phyloP scores from a whole-genome alignment of 2,113 vertebrate species.

The Sitta europaea region DNA sequence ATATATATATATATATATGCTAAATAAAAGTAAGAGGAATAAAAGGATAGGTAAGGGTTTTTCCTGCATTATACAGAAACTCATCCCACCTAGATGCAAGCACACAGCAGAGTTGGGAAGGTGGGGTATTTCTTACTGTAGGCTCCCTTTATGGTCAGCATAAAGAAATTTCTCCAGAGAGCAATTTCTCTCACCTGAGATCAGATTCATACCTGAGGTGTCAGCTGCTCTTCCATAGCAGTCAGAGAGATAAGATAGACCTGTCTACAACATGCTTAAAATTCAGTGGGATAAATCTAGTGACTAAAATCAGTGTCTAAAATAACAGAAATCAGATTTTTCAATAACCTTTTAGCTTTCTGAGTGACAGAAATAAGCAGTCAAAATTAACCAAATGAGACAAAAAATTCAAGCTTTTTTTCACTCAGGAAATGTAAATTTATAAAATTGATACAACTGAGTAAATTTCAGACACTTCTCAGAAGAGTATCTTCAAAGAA shows the following conservation, averaged over 20 bases:
- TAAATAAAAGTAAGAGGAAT: neutral
- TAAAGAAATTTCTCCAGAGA: neutral
- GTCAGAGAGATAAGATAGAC: neutral
- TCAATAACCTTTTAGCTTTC: neutral
- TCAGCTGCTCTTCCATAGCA: neutral
- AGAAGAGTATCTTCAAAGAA: neutral
- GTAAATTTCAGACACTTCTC: neutral
- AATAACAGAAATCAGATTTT: neutral
- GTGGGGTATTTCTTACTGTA: neutral
- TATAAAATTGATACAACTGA: neutral
- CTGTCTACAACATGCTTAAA: neutral
- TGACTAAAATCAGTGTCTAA: neutral
- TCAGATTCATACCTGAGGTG: neutral
- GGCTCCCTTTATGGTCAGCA: neutral
- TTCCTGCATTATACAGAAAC: fast-evolving
- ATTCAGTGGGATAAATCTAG: neutral
- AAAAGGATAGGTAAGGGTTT: neutral
- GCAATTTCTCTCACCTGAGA: neutral
- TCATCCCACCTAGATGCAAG: neutral
- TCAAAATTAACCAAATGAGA: neutral
- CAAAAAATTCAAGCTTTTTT: neutral
- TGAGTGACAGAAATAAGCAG: neutral
- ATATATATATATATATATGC: neutral
- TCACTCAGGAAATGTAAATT: neutral
- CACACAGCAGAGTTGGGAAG: neutral